These are phyloP conservation scores for Caenorhabditis angaria DNA, from an alignment of 2,888 invertebrate species.

Conservation along the genomic window DNA sequence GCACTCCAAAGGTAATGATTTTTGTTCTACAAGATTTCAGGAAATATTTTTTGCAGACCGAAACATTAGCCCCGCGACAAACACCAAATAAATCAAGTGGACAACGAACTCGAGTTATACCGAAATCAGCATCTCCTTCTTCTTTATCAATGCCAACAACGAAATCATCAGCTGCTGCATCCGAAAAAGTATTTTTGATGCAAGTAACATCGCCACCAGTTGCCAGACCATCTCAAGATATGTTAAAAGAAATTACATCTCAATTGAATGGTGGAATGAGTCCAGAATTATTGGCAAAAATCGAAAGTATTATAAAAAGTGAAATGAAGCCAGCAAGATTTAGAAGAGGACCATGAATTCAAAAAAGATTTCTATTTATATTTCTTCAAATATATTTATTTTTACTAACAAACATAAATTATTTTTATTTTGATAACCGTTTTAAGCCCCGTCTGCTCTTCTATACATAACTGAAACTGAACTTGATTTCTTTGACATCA, in stretches of 20 bases:
- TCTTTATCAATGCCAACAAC: not conserved
- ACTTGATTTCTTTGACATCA: not conserved
- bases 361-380: no score
- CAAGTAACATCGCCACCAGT: slow-evolving; percentile 50
- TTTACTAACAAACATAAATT: no score
- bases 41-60: not conserved
- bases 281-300: slow-evolving; percentile 47
- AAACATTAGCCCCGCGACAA: slow-evolving; percentile 8
- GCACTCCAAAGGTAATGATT: not conserved
- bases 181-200: slow-evolving; percentile 49
- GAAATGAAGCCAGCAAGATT: not conserved
- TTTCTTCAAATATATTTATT: not conserved
- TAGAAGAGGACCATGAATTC: not conserved
- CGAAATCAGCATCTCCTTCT: not conserved
- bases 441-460: no score
- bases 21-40: not conserved
- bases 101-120: slow-evolving; percentile 5
- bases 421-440: no score
- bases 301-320: slow-evolving; percentile 38
- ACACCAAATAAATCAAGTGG: slow-evolving; percentile 14
- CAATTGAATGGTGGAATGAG: slow-evolving; percentile 51
- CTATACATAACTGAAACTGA: not conserved
- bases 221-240: slow-evolving; percentile 7
- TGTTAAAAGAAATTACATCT: slow-evolving; percentile 29
- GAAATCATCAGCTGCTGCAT: no score